Evolutionary conservation across 2,113 vertebrate genomes (phyloP).

Genomic region (Xiphophorus hellerii): DNA sequence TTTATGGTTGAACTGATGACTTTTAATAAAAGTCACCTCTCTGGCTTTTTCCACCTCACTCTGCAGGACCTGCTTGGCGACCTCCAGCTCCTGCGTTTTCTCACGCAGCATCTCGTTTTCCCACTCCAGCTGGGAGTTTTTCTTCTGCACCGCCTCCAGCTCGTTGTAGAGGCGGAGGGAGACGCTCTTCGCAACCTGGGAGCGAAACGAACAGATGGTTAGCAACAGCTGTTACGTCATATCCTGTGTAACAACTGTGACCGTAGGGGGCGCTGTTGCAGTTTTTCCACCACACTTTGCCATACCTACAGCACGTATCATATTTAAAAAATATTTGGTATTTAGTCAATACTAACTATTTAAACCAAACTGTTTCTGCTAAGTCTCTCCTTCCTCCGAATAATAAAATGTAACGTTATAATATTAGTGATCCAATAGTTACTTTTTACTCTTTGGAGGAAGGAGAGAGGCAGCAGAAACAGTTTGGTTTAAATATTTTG

Average conservation of each 20-base stretch:
- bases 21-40: constrained; percentile 79
- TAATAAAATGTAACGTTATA: too few species aligned
- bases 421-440: too few species aligned
- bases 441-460: too few species aligned
- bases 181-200: constrained; percentile 94
- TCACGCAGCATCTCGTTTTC: constrained; percentile 92
- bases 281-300: not conserved
- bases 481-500: too few species aligned
- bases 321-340: too few species aligned
- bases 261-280: not conserved
- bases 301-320: too few species aligned
- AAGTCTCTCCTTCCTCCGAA: too few species aligned
- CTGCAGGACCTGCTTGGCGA: constrained; percentile 94
- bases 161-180: constrained; percentile 92
- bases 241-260: too few species aligned
- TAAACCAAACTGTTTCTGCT: too few species aligned
- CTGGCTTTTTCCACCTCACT: constrained; percentile 89
- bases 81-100: constrained; percentile 89
- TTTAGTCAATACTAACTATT: too few species aligned
- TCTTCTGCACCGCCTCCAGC: constrained; percentile 90
- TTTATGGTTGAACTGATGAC: not conserved
- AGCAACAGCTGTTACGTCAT: not conserved
- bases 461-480: too few species aligned
- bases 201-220: constrained; percentile 21
- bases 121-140: constrained; percentile 87